Evolutionary conservation across 2,797 vertebrate species (phyloP), one percentile per base, ranked within the genome.

Genomic region (Oreochromis grahami): DNA sequence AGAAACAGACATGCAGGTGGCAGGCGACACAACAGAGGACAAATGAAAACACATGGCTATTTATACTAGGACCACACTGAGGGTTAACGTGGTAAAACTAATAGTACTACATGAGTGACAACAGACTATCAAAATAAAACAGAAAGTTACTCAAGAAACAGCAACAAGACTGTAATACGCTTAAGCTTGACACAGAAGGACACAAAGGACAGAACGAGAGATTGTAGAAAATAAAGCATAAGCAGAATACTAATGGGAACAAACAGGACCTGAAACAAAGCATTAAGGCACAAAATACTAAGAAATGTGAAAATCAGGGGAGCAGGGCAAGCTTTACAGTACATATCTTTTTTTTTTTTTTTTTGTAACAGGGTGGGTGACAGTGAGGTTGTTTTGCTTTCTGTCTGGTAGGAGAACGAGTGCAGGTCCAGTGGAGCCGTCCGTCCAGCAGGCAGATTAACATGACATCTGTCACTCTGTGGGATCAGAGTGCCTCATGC

Each of bases 401-500:
- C 65, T 84, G 82, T 83, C 19, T 14, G 34, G 58, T 53, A 74
- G 55, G 81, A 92, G 82, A 90, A 70, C 7, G 58, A 78, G 65
- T 82, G 81, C 83, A 83, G 70, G 88, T 93, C 87, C 84, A 83
- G 68, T 78, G 26, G 83, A 87, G 79, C 84, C 76, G 29, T 91
- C 87, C 45, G 19, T 93, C 92, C 92, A 93, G 93, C 92, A 93
- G 87, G 88, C 90, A 94, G 94, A 95, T 96, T 94, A 95, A 95
- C 90, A 91, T 93, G 95, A 94, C 94, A 95, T 95, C 95, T 95
- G 94, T 94, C 93, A 91, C 91, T 87, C 93, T 88, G 91, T 87
- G 78, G 90, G 91, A 93, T 94, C 93, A 91, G 91, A 78, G 85
- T 80, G 89, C 86, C 90, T 92, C 92, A 78, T 94, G 93, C 91